phyloP scores from a whole-genome alignment of 1,140 invertebrate species.

The Ips typographus region DNA sequence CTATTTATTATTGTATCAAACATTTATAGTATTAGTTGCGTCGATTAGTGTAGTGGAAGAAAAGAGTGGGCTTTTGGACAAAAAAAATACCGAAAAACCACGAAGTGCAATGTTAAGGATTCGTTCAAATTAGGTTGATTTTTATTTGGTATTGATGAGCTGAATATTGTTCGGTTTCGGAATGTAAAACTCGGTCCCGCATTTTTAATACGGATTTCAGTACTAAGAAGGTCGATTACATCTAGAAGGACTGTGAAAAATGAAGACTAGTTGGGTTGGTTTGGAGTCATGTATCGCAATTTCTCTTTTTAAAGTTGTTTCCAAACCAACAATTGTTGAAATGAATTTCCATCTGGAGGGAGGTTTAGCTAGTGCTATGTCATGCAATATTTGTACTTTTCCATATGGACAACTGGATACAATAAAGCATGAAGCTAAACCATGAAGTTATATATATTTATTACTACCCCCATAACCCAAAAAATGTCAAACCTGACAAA shows the following conservation, averaged over 20 bases:
- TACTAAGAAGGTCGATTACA: slow-evolving; percentile 47
- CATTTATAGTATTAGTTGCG: slow-evolving; percentile 50
- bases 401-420: slow-evolving; percentile 55
- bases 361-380: slow-evolving; percentile 52
- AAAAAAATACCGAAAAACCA: slow-evolving; percentile 23
- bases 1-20: slow-evolving; percentile 51
- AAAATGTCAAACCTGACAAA: no score
- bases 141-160: slow-evolving; percentile 39
- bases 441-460: no score
- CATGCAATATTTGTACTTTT: slow-evolving; percentile 57
- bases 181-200: slow-evolving; percentile 33
- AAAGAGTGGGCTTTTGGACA: slow-evolving; percentile 33
- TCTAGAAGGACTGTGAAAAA: slow-evolving; percentile 42
- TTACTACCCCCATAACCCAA: no score
- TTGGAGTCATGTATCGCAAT: neutral
- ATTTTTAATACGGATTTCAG: slow-evolving; percentile 41
- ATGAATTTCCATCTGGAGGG: neutral
- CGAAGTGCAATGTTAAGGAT: slow-evolving; percentile 41
- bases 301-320: no score
- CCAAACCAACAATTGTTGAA: no score
- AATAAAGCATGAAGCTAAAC: slow-evolving; percentile 52
- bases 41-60: slow-evolving; percentile 45
- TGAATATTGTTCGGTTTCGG: slow-evolving; percentile 43
- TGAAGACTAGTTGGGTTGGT: slow-evolving; percentile 35
- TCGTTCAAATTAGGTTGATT: slow-evolving; percentile 45